Percentiles rank a stretch among this genome's conserved stretches.
Conservation (phyloP, 1,140 invertebrate genomes). For the Pachypsylla venusta region DNA sequence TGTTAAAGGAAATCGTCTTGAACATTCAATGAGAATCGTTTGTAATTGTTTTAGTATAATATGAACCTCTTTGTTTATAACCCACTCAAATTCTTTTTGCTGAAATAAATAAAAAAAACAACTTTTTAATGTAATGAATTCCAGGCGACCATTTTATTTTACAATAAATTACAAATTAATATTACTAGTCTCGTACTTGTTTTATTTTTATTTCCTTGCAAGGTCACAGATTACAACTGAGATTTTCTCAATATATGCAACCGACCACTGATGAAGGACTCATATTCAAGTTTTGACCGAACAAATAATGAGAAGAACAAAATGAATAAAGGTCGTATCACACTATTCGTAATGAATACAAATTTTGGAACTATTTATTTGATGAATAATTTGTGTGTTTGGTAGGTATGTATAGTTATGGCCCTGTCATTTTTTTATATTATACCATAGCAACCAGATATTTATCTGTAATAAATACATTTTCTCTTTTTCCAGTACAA, state of each 20-base stretch:
- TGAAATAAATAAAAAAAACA: conserved; percentile 30
- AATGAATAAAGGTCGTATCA: too few species aligned
- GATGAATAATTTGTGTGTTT: too few species aligned
- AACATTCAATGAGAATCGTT: conserved; percentile 73
- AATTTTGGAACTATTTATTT: too few species aligned
- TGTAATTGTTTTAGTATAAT: conserved; percentile 68
- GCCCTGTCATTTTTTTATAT: too few species aligned
- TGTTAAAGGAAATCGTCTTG: conserved; percentile 63
- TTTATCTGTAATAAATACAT: too few species aligned
- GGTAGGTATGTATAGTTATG: too few species aligned
- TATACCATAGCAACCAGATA: too few species aligned
- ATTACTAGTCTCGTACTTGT: background rate
- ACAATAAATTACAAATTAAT: background rate
- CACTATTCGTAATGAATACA: too few species aligned
- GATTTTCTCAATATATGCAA: background rate
- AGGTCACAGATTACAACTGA: background rate
- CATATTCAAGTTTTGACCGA: too few species aligned
- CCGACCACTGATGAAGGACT: background rate
- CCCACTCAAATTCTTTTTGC: conserved; percentile 90
- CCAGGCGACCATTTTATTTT: background rate
- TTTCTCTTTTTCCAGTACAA: too few species aligned
- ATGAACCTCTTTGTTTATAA: conserved; percentile 75
- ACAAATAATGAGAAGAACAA: too few species aligned
- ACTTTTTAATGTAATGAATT: background rate
- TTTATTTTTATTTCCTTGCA: background rate